phyloP scores from a whole-genome alignment of 2,113 vertebrate genomes.

The Gymnocephalus cernua region DNA sequence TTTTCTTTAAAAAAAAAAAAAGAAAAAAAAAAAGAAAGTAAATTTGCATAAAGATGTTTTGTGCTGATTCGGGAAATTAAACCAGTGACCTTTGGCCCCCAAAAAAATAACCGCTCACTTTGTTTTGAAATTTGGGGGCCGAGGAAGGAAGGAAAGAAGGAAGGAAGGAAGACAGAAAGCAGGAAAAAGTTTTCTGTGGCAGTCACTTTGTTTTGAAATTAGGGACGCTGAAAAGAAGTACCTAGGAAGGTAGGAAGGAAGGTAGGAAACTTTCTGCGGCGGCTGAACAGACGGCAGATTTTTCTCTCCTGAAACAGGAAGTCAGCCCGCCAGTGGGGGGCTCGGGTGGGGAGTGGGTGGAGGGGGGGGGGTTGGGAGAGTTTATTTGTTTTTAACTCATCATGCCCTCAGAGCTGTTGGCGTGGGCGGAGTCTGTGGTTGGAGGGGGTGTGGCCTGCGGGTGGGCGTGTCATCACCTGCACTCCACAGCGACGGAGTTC shows the following conservation, averaged over 20 bases:
- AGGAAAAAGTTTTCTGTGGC: no score
- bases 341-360: conserved; percentile 46
- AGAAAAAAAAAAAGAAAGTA: conserved; percentile 64
- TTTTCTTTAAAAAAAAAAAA: conserved; percentile 79
- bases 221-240: no score
- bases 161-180: no score
- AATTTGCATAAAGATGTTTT: conserved; percentile 80
- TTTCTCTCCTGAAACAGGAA: conserved; percentile 53
- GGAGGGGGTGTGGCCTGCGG: conserved; percentile 80
- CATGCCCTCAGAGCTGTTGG: neutral
- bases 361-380: neutral
- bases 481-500: conserved; percentile 95
- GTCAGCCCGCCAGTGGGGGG: conserved; percentile 39
- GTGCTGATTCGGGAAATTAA: conserved; percentile 80
- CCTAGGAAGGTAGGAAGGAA: neutral
- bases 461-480: conserved; percentile 93
- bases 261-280: conserved; percentile 9
- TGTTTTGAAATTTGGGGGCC: no score
- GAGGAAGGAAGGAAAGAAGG: no score
- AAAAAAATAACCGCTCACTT: neutral
- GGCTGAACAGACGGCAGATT: conserved; percentile 30
- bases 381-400: neutral
- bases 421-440: conserved; percentile 36
- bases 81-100: conserved; percentile 2
- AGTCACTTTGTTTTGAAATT: no score